Evolutionary conservation across 2,797 vertebrate genomes (phyloP).

Genomic region (Poecile montanus): DNA sequence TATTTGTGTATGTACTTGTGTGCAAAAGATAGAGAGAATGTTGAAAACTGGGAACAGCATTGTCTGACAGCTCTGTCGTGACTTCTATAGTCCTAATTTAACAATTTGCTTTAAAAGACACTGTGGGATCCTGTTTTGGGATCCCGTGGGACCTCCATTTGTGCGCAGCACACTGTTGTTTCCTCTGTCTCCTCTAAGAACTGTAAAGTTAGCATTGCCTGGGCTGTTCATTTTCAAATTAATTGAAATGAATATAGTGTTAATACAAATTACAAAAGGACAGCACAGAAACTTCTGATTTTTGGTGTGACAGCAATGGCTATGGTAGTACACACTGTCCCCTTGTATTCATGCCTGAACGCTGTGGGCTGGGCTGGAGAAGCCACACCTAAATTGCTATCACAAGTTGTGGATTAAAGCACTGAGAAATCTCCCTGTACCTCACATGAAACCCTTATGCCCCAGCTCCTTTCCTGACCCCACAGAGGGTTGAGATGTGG

Average conservation of each 20-base stretch:
- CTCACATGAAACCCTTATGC: background rate
- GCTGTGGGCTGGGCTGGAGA: background rate
- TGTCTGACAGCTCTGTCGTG: conserved; percentile 27
- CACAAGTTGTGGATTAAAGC: background rate
- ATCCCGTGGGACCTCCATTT: background rate
- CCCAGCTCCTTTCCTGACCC: background rate
- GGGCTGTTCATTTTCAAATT: background rate
- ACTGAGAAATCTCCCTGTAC: background rate
- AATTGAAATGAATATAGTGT: background rate
- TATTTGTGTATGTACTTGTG: conserved; percentile 35
- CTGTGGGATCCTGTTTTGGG: background rate
- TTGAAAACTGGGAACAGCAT: conserved; percentile 20
- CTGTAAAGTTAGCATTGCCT: background rate
- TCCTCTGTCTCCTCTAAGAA: background rate
- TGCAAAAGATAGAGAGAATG: conserved; percentile 18
- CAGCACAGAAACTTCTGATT: background rate
- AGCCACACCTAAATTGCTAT: background rate
- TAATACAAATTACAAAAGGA: background rate
- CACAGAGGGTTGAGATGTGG: background rate
- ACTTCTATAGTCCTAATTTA: background rate
- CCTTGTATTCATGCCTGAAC: background rate
- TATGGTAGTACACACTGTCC: background rate
- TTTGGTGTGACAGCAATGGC: background rate
- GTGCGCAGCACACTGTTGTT: background rate
- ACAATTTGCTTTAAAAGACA: conserved; percentile 12